These are phyloP conservation scores for Danionella cerebrum DNA, from an alignment of 2,113 vertebrate genomes.

Conservation along the genomic window DNA sequence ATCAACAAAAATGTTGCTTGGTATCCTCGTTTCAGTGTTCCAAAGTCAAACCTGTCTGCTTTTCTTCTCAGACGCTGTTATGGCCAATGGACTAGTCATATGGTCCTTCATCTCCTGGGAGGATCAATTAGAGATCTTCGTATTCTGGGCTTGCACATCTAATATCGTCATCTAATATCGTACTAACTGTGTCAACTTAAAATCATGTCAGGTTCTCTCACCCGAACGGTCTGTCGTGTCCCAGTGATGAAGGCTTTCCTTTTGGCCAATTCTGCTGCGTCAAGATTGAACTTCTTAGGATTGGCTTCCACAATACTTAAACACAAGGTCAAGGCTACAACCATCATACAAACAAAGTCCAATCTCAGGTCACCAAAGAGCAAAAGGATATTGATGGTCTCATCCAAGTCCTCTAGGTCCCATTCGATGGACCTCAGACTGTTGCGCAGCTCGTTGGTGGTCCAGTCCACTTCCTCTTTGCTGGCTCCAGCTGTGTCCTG, in stretches of 20 bases:
- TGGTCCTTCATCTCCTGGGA: conserved; percentile 93
- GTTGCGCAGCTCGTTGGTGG: conserved; percentile 95
- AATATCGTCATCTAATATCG: too few species aligned
- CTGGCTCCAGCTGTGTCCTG: conserved; percentile 77
- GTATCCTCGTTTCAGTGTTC: neutral
- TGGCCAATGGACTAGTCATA: conserved; percentile 78
- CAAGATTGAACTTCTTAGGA: conserved; percentile 94
- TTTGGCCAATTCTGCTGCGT: conserved; percentile 77
- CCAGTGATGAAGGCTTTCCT: conserved; percentile 90
- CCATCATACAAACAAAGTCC: neutral
- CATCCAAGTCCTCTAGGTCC: conserved; percentile 96
- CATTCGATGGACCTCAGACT: conserved; percentile 95
- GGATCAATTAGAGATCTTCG: neutral
- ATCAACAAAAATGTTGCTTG: too few species aligned
- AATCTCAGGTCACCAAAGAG: neutral
- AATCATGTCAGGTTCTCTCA: conserved; percentile 54
- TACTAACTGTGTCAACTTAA: too few species aligned
- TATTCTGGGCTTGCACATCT: too few species aligned
- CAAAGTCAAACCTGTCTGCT: conserved; percentile 75
- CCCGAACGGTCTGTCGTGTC: conserved; percentile 85
- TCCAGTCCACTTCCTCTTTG: conserved; percentile 94
- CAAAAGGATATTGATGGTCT: conserved; percentile 95
- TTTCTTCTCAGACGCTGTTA: conserved; percentile 74
- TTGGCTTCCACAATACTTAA: conserved; percentile 94
- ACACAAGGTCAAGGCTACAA: conserved; percentile 44